Conservation (phyloP, 2,888 invertebrate genomes). For the Euzophera pinguis region DNA sequence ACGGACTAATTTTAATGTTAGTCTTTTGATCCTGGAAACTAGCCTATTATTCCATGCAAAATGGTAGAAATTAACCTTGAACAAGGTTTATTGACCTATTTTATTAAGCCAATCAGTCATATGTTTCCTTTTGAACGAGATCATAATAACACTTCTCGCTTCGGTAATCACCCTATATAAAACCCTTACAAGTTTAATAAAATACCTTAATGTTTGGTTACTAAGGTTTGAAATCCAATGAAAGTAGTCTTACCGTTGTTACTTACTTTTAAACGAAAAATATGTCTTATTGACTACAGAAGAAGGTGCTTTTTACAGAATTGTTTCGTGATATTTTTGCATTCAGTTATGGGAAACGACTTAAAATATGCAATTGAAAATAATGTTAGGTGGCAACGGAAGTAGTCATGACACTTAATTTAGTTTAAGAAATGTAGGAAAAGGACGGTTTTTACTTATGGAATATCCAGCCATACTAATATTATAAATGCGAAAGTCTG, state of each 20-base stretch:
- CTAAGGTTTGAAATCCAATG: slow-evolving; percentile 13
- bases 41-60: not conserved
- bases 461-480: no score
- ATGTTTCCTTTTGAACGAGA: slow-evolving; percentile 46
- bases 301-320: slow-evolving; percentile 16
- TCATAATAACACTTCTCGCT: slow-evolving; percentile 49
- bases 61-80: not conserved
- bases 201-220: slow-evolving; percentile 15
- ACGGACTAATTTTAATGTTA: no score
- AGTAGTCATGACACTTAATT: not conserved
- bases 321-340: not conserved
- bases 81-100: slow-evolving; percentile 38
- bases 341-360: not conserved
- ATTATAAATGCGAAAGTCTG: no score
- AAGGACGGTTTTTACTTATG: no score
- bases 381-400: not conserved
- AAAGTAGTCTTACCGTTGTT: not conserved
- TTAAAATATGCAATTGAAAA: not conserved
- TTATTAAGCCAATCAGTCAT: slow-evolving; percentile 44
- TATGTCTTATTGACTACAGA: not conserved
- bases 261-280: slow-evolving; percentile 11
- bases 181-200: not conserved
- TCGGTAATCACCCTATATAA: slow-evolving; percentile 53
- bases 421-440: no score
- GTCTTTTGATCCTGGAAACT: no score